A percentile compares a stretch with the other conserved stretches of the same genome.
These are phyloP conservation scores for Encarsia formosa DNA, from an alignment of 2,888 invertebrate genomes.

Conservation along the genomic window DNA sequence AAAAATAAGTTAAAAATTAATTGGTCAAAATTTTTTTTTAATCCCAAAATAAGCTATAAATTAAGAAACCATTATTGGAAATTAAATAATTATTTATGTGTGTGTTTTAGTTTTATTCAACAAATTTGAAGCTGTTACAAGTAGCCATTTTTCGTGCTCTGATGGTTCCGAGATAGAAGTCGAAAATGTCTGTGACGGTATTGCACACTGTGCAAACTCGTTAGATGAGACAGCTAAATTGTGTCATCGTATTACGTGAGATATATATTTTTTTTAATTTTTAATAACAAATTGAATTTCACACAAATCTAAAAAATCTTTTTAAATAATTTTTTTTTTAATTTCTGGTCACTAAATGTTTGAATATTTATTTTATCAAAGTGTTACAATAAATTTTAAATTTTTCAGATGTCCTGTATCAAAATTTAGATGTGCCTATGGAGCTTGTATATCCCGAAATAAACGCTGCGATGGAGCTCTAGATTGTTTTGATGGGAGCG, in stretches of 20 bases:
- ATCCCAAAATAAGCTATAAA: no score
- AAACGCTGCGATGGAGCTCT: slow-evolving; percentile 35
- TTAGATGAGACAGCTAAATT: slow-evolving; percentile 58
- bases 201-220: slow-evolving; percentile 58
- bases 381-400: not conserved
- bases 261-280: not conserved
- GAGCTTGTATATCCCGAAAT: slow-evolving; percentile 35
- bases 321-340: not conserved
- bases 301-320: not conserved
- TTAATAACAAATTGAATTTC: not conserved
- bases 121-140: no score
- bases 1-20: no score
- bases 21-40: no score
- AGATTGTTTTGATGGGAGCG: slow-evolving; percentile 39
- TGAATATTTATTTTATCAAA: not conserved
- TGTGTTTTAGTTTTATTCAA: no score
- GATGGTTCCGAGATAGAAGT: slow-evolving; percentile 48
- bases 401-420: slow-evolving; percentile 33
- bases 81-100: no score
- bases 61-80: no score
- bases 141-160: slow-evolving; percentile 35
- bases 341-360: not conserved
- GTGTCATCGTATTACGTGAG: slow-evolving; percentile 38
- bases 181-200: slow-evolving; percentile 56
- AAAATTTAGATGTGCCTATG: slow-evolving; percentile 37